These are phyloP conservation scores for Antitype chi DNA, from an alignment of 2,888 invertebrate species.

Conservation along the genomic window DNA sequence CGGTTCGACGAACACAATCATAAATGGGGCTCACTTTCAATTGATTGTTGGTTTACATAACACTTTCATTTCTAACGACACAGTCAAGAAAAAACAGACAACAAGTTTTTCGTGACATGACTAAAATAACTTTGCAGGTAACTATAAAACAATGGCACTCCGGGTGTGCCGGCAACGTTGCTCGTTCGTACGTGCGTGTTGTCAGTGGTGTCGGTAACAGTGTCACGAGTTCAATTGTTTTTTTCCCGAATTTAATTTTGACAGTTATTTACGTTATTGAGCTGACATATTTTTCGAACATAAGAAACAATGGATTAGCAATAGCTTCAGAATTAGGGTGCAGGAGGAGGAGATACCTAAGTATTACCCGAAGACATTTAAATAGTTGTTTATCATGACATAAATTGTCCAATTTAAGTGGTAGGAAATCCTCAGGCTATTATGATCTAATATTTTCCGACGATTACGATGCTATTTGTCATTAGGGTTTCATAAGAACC, in stretches of 20 bases:
- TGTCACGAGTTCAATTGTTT: too few species aligned
- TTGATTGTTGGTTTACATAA: constrained; percentile 14
- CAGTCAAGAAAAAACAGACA: background rate
- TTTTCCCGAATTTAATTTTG: too few species aligned
- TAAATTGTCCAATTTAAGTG: background rate
- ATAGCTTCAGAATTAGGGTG: too few species aligned
- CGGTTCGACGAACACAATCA: constrained; percentile 20
- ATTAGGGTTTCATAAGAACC: background rate
- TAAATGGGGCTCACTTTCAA: constrained; percentile 14
- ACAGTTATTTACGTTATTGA: too few species aligned
- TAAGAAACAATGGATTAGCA: too few species aligned
- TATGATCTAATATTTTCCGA: background rate
- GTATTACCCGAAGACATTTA: background rate
- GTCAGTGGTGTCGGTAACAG: too few species aligned
- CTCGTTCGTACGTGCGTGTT: too few species aligned
- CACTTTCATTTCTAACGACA: constrained; percentile 9
- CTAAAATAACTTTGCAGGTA: background rate
- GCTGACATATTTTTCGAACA: too few species aligned
- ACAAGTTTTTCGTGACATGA: background rate
- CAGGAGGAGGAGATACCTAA: too few species aligned
- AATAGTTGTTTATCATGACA: background rate
- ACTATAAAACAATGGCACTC: too few species aligned
- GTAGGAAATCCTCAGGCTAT: background rate
- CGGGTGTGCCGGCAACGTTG: too few species aligned
- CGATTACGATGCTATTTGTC: background rate